Base-by-base conservation (phyloP, 2,113 vertebrate genomes). In the human (Homo sapiens) region DNA sequence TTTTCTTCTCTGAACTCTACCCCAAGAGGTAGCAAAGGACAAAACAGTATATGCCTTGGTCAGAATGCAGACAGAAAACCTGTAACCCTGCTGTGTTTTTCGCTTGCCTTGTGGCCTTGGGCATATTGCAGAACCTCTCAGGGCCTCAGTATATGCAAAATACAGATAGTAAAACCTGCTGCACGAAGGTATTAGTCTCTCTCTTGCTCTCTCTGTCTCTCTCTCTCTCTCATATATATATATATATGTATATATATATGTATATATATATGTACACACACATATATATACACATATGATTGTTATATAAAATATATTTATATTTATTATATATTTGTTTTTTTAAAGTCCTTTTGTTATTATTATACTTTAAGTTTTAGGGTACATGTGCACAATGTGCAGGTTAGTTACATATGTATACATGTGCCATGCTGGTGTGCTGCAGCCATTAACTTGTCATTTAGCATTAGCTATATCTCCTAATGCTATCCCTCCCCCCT, bases 41-140 rank as follows among this genome's bases (percentile, higher is more conserved):
- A 82, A 32, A 48, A 25, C 1, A 2, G n/a, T 1, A 3, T 22
- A 5, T 6, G 1, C n/a, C 12, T 23, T 2, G 25, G 20, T 25
- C 7, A 61, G 73, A 70, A 20, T 5, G 18, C 3, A 27, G 10
- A 17, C 48, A 20, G 38, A 3, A 20, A 52, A 2, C 10, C 25
- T 9, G 27, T 48, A 14, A 13, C 43, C 11, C 22, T 38, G 57
- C 40, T n/a, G 35, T 40, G 48, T 7, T 32, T 45, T 35, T 72
- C 2, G 5, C 12, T 16, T 83, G 16, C 30, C 38, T 14, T 72
- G 52, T 48, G 38, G 16, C 52, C 45, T 12, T 3, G 52, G 59
- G 5, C 14, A 66, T 30, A 25, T 86, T 23, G 35, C 38, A 20
- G 5, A 75, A n/a, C 18, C 8, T 40, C 64, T 86, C 8, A 23